Evolutionary conservation across 2,797 vertebrate species (phyloP), one percentile per base, ranked within the genome.

Genomic region (Parauchenoglanis ngamensis): DNA sequence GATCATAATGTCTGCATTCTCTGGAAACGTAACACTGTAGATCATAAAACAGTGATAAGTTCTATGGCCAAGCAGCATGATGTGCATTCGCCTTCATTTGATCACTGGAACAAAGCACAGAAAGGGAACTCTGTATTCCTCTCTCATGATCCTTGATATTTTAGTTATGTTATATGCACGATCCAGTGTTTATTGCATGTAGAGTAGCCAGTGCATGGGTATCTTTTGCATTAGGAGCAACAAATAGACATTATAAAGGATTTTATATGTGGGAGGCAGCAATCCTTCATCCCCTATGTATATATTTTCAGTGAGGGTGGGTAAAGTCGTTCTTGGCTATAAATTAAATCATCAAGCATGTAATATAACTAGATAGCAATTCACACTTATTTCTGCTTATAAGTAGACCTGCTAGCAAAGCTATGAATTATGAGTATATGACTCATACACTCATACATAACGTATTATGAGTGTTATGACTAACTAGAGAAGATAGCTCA

Each of bases 21-120:
- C 40, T 76, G 25, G 85, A 28, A 85, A 84, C 84, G 84, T 68
- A 90, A 85, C 86, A 92, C 88, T 89, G 83, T 77, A 80, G 54
- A 86, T 88, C 13, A 73, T 86, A 59, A 44, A 89, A 77, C 44
- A 84, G 13, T 85, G 77, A 75, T 85, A 68, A 63, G 78, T 56
- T 84, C 54, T 70, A 63, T 57, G 88, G 89, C 75, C 90, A 85
- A 63, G 80, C 72, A 90, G 93, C 93, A 94, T 93, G 93, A 56
- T 77, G 81, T 85, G 15, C 65, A 85, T 90, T 68, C 91, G 85
- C 76, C 88, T 92, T 88, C 89, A 90, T 92, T 89, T 77, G 79
- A 89, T 61, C 56, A 86, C 83, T 86, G 82, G 78, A 92, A 89
- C 90, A 89, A 25, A 89, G 57, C 57, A 86, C 23, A 84, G 25